Base-by-base conservation (phyloP, 2,888 invertebrate species). In the Rotaria socialis region DNA sequence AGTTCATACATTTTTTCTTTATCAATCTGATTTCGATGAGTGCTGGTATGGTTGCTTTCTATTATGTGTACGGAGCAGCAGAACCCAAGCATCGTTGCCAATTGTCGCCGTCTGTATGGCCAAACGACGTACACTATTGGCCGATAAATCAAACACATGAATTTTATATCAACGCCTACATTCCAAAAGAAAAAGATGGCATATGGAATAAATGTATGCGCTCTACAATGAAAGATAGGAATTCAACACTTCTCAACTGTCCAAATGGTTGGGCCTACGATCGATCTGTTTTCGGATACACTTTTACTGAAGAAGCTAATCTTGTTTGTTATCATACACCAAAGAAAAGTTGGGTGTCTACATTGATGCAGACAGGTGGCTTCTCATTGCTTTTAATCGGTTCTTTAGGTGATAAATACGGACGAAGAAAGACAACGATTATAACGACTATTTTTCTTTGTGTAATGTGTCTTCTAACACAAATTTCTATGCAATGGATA, bases 291-390 rank as follows among this genome's bases (percentile, higher is more conserved):
- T 75, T 24, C 22, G 75, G 75, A 8, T 75, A 43, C 41, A 75
- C 75, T 35, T 75, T 75, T 43, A 75, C 75, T 47, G 75, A 75
- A 75, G 75, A 75, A 43, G 75, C 75, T 24, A 8, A 75, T 43
- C 43, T 75, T 41, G 47, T 75, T 75, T 75, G 43, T 75, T 47
- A 27, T 2, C 24, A 27, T 75, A 24, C 22, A 11, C 75, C 47
- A 47, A 75, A 43, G 43, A 47, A 75, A 43, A 47, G 67, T 35
- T 67, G 67, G 67, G 4, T 75, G 3, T 41, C 75, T 19, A 75
- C 75, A 43, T 16, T 75, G 7, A 75, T 75, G 75, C 75, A 75
- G 24, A 47, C 43, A 1, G 75, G 75, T 75, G 75, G 75, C 43
- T 19, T 75, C 16, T 47, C 47, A 10, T 22, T 47, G 6, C 24